Evolutionary conservation across 2,888 invertebrate species (phyloP).

Genomic region (Stomorhina lunata): DNA sequence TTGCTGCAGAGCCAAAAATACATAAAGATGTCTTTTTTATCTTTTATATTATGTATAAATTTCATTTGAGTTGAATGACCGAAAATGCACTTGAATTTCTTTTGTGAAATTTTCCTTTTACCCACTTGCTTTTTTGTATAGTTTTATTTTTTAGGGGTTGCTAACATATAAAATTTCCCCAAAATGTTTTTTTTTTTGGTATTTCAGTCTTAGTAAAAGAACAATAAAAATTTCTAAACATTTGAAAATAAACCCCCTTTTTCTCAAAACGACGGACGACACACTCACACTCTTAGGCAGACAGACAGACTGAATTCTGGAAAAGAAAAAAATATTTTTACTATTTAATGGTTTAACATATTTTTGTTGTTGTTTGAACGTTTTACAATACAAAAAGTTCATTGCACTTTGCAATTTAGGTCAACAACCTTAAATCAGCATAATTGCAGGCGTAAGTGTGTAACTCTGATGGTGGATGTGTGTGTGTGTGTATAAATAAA

Average conservation of each 20-base stretch:
- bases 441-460: constrained; percentile 22
- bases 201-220: neutral
- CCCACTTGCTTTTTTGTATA: no score
- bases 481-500: constrained; percentile 9
- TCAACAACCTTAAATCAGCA: constrained; percentile 77
- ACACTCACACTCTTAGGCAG: neutral
- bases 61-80: constrained; percentile 49
- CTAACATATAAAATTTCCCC: neutral
- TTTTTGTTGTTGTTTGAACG: neutral
- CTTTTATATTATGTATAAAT: neutral
- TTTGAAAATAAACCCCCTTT: neutral
- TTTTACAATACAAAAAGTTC: constrained; percentile 72
- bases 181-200: neutral
- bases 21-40: neutral
- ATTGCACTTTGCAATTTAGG: constrained; percentile 79
- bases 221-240: constrained; percentile 34
- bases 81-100: constrained; percentile 58
- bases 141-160: constrained; percentile 29
- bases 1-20: no score
- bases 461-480: no score
- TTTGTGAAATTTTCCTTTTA: neutral
- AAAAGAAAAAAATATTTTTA: constrained; percentile 6
- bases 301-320: no score
- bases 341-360: neutral
- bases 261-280: neutral